Percentiles rank a stretch among this genome's conserved stretches.
Evolutionary conservation across 2,888 invertebrate genomes (phyloP).

Genomic region (Eristalinus sepulchralis): DNA sequence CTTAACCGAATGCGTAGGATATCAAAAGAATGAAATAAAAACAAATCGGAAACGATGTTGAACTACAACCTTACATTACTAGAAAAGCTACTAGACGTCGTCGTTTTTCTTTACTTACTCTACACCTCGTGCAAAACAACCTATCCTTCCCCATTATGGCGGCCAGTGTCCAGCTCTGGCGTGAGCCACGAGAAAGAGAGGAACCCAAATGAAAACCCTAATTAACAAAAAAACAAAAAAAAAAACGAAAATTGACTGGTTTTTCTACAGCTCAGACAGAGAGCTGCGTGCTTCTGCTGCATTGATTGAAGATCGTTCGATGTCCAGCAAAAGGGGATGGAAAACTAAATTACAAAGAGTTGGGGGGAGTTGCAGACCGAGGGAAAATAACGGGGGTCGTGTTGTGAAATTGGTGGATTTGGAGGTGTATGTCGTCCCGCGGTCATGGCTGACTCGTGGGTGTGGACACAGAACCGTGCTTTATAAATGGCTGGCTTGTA

Average conservation of each 20-base stretch:
- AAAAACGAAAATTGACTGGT: slow-evolving; percentile 42
- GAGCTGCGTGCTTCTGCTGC: slow-evolving; percentile 2
- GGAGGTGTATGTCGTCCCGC: slow-evolving; percentile 11
- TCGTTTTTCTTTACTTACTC: slow-evolving; percentile 39
- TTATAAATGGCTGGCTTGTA: slow-evolving; percentile 51
- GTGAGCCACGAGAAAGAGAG: neutral
- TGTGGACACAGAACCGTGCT: slow-evolving; percentile 58
- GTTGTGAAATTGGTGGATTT: slow-evolving; percentile 27
- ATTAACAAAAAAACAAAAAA: too few relatives aligned
- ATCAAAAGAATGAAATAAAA: slow-evolving; percentile 1
- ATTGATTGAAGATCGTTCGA: slow-evolving; percentile 46
- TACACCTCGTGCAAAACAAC: slow-evolving; percentile 23
- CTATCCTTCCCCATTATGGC: neutral
- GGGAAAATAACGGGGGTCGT: neutral
- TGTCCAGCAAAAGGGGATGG: slow-evolving; percentile 25
- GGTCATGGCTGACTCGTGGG: slow-evolving; percentile 4
- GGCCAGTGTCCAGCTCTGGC: slow-evolving; percentile 20
- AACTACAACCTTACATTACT: slow-evolving; percentile 45
- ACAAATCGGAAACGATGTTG: neutral
- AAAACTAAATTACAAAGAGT: slow-evolving; percentile 46
- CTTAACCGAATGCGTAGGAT: neutral
- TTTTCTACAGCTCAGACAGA: slow-evolving; percentile 3
- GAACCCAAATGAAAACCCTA: neutral
- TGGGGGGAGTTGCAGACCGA: neutral
- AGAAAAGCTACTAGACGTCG: slow-evolving; percentile 46